These are phyloP conservation scores for Caenorhabditis inopinata DNA, from an alignment of 1,140 invertebrate genomes.

Conservation along the genomic window DNA sequence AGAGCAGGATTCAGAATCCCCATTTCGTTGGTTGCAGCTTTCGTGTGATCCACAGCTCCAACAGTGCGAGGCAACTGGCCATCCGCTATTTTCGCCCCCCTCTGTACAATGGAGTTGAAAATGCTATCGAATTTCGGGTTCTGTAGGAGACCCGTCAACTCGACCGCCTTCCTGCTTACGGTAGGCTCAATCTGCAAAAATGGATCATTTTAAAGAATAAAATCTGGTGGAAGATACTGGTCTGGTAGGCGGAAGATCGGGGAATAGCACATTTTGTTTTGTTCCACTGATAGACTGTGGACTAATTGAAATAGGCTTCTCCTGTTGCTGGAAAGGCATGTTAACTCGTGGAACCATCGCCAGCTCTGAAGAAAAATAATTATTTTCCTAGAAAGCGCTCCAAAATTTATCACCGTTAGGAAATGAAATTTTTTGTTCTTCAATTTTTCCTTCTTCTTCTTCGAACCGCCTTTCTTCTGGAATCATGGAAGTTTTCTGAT, in stretches of 20 bases:
- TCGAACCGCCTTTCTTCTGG: too few species aligned
- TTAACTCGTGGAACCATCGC: conserved; percentile 8
- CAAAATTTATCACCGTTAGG: background rate
- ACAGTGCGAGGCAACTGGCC: background rate
- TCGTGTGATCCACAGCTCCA: conserved; percentile 1
- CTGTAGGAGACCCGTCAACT: background rate
- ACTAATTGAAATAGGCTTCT: background rate
- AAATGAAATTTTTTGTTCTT: background rate
- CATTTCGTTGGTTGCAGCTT: background rate
- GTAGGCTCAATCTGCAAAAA: background rate
- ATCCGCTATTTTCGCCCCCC: background rate
- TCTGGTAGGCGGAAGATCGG: conserved; percentile 1
- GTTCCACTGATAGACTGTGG: background rate
- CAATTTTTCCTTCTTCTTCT: background rate
- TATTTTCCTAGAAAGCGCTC: too few species aligned
- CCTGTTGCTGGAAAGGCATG: background rate
- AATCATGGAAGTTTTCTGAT: background rate
- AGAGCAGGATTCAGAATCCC: conserved; percentile 9
- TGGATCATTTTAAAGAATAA: background rate
- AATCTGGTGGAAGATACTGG: background rate
- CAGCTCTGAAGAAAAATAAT: background rate
- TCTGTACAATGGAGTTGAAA: background rate
- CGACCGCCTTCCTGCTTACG: background rate
- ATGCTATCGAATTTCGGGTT: conserved; percentile 7
- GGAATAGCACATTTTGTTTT: background rate